Conservation (phyloP, 2,113 vertebrate genomes). For the Pachycephala philippinensis region DNA sequence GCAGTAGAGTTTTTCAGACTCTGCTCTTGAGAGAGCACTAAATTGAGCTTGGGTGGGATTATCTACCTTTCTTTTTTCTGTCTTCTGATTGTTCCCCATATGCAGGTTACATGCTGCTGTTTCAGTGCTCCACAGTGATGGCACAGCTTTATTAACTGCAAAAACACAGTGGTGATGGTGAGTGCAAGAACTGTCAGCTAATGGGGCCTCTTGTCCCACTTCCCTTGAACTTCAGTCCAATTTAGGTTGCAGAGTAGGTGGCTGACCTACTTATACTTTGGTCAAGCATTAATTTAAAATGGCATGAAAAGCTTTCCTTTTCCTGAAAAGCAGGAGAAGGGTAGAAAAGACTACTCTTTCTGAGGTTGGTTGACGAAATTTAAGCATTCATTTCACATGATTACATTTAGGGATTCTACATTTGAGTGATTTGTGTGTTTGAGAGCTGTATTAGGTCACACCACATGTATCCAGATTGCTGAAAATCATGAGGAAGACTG, state of each 20-base stretch:
- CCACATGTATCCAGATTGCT: not conserved
- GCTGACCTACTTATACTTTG: slow-evolving; percentile 30
- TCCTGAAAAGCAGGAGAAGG: not conserved
- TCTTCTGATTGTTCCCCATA: not conserved
- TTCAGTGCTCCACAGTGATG: not conserved
- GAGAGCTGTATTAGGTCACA: not conserved
- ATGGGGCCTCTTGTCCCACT: not conserved
- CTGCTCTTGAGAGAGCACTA: not conserved
- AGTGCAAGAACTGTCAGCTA: not conserved
- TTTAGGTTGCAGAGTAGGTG: not conserved
- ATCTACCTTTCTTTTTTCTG: not conserved
- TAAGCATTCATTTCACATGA: not conserved
- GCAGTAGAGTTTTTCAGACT: not conserved
- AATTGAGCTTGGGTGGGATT: not conserved
- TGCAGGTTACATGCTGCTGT: not conserved
- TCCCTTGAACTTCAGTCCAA: not conserved
- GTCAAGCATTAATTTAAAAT: not conserved
- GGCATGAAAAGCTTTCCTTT: not conserved
- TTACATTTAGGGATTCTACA: not conserved
- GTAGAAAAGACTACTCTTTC: not conserved
- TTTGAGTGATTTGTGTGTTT: not conserved
- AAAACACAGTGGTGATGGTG: not conserved
- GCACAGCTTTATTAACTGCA: not conserved
- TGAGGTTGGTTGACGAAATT: not conserved
- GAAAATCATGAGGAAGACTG: not conserved